phyloP scores from a whole-genome alignment of 2,797 vertebrate species.

The Centroberyx gerrardi region DNA sequence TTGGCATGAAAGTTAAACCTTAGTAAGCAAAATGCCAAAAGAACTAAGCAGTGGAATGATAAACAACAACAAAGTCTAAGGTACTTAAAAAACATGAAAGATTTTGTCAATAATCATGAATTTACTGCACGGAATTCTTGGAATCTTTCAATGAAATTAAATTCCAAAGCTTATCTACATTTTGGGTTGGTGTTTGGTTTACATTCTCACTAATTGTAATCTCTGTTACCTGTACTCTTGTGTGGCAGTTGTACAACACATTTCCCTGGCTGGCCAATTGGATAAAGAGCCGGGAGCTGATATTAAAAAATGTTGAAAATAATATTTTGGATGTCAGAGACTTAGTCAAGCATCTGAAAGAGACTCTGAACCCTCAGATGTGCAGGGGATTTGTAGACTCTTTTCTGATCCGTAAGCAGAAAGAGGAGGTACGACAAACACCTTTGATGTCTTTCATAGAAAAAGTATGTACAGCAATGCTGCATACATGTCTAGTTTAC shows the following conservation, averaged over 20 bases:
- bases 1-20: too few species aligned
- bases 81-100: too few species aligned
- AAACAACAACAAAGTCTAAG: too few species aligned
- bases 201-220: not conserved
- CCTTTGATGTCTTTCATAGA: not conserved
- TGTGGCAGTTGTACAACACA: conserved; percentile 73
- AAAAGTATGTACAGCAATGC: not conserved
- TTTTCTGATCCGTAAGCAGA: not conserved
- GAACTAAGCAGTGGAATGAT: too few species aligned
- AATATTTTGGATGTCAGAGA: not conserved
- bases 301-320: not conserved
- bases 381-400: conserved; percentile 10
- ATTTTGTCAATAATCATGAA: too few species aligned
- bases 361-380: conserved; percentile 9
- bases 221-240: not conserved
- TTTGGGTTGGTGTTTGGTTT: not conserved
- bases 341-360: conserved; percentile 47
- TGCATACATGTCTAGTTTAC: not conserved
- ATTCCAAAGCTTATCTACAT: not conserved
- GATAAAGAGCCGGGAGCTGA: conserved; percentile 35
- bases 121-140: too few species aligned
- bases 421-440: conserved; percentile 54
- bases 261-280: conserved; percentile 59
- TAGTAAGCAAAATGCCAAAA: too few species aligned
- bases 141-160: too few species aligned